Conservation (phyloP, 1,140 invertebrate genomes). For the Zeugodacus cucurbitae region DNA sequence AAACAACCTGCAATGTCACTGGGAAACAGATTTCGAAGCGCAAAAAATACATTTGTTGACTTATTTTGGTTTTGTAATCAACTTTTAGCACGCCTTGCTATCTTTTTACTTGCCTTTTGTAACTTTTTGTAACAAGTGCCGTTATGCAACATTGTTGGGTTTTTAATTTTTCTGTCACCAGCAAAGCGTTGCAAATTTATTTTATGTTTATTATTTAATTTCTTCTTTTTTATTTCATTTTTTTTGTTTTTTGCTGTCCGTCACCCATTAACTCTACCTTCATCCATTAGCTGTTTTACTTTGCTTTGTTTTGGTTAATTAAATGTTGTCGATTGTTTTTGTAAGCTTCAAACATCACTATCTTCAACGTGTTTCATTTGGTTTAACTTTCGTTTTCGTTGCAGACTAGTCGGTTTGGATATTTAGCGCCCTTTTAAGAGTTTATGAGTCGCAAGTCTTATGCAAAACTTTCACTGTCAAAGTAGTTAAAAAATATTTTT, state of each 20-base stretch:
- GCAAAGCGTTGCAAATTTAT: not conserved
- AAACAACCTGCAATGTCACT: not conserved
- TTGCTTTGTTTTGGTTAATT: not conserved
- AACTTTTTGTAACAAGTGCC: not conserved
- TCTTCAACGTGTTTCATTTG: not conserved
- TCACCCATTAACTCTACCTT: not conserved
- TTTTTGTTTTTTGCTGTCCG: not conserved
- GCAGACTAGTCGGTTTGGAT: not conserved
- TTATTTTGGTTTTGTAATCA: not conserved
- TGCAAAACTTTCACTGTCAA: conserved; percentile 18
- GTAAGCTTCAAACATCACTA: too few species aligned
- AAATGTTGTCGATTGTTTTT: not conserved
- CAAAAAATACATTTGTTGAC: not conserved
- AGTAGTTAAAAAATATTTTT: not conserved
- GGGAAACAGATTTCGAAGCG: not conserved
- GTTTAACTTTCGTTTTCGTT: not conserved
- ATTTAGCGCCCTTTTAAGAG: not conserved
- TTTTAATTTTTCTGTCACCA: not conserved
- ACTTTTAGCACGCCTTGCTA: not conserved
- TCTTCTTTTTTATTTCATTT: not conserved
- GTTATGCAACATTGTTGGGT: not conserved
- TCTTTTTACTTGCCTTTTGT: not conserved
- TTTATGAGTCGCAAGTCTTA: not conserved
- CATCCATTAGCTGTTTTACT: not conserved
- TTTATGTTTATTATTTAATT: not conserved